These are phyloP conservation scores for Varanus salvator DNA, from an alignment of 2,113 vertebrate genomes.

Conservation along the genomic window DNA sequence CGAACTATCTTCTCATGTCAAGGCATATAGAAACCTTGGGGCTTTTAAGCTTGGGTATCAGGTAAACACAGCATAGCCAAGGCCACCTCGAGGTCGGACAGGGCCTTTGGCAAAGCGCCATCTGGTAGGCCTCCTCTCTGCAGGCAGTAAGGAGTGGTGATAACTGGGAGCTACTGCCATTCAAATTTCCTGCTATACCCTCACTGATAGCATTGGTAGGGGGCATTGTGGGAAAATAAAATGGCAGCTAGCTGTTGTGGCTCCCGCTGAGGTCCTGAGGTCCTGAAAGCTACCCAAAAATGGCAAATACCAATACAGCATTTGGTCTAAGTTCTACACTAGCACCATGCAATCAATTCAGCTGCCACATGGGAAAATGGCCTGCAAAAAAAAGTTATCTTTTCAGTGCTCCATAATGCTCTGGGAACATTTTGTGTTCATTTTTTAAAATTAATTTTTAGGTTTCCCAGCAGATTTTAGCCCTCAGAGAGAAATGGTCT, in stretches of 20 bases:
- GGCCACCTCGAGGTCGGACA: not conserved
- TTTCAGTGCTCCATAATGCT: no score
- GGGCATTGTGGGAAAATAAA: not conserved
- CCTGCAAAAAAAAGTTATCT: no score
- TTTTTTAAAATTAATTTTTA: no score
- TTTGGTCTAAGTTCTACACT: not conserved
- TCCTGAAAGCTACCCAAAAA: not conserved
- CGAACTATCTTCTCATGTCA: not conserved
- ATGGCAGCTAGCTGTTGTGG: not conserved
- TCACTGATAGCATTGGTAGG: not conserved
- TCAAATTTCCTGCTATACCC: not conserved
- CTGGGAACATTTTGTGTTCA: no score
- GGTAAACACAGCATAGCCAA: not conserved
- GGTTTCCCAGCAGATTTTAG: no score
- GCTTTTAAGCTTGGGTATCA: not conserved
- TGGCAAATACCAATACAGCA: not conserved
- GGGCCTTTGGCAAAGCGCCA: not conserved
- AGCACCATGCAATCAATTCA: not conserved
- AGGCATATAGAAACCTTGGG: not conserved
- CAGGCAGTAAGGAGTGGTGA: not conserved
- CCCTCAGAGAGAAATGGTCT: no score
- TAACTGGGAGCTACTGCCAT: not conserved
- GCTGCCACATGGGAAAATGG: no score
- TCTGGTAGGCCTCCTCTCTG: not conserved
- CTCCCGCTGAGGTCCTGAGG: not conserved